Evolutionary conservation across 2,113 vertebrate species (phyloP), one percentile per base, ranked within the genome.

Genomic region (Scartelaos histophorus): DNA sequence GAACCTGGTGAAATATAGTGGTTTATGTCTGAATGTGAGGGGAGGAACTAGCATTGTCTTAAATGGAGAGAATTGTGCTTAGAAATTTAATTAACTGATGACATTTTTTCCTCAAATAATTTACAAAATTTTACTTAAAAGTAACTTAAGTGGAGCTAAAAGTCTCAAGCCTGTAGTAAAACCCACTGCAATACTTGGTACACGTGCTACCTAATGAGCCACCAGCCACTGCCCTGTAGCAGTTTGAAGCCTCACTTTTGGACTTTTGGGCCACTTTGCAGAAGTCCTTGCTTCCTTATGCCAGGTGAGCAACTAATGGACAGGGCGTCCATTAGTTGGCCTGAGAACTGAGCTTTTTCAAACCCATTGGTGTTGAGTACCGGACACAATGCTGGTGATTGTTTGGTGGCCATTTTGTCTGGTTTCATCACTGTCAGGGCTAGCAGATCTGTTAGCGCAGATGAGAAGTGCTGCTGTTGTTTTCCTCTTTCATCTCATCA

Each of bases 351-450:
- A 21, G 25, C 51, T 17, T 34, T 62, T 25, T 71, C 38, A 76
- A 62, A 43, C 53, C 67, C 3, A 43, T 17, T 51, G 71, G 71
- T 80, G 73, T 82, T 77, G 67, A 70, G 64, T 81, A 61, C 74
- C 71, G 46, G 74, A 76, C 78, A 45, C 73, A 29, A 66, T 7
- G 3, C 51, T 70, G 70, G 75, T 85, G 77, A 82, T 85, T 87
- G 80, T 89, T 72, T 66, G 62, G 88, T 83, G 74, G 88, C 89
- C 89, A 90, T 90, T 92, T 92, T 90, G 88, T 92, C 82, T 88
- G 66, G 60, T 79, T 72, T 85, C 85, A 85, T 86, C 80, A 69
- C 87, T 85, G 79, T 82, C 45, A 35, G 83, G 75, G 73, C 78
- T 79, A 79, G 79, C 80, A 73, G 78, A 72, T 74, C 83, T 70